phyloP scores from a whole-genome alignment of 2,113 vertebrate species.

The Lycaon pictus region DNA sequence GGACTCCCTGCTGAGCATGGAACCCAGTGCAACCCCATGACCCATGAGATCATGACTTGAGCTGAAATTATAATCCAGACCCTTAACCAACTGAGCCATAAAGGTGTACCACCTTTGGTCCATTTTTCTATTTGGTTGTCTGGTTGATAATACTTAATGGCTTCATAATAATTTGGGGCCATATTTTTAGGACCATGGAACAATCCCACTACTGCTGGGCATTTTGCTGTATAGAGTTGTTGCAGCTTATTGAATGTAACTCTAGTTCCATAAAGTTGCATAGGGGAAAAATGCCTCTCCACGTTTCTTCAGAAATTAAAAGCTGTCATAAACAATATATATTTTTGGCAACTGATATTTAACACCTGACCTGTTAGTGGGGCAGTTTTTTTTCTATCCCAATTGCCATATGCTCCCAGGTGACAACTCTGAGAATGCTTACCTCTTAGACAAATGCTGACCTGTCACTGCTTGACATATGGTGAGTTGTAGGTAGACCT shows the following conservation, averaged over 20 bases:
- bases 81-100: background rate
- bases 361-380: constrained; percentile 68
- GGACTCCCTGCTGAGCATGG: background rate
- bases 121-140: background rate
- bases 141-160: background rate
- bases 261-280: background rate
- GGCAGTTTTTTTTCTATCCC: constrained; percentile 38
- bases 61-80: background rate
- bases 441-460: constrained; percentile 53
- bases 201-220: background rate
- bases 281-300: background rate
- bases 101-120: background rate
- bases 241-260: background rate
- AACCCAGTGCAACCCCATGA: background rate
- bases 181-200: background rate
- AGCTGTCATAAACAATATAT: constrained; percentile 53
- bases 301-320: constrained; percentile 35
- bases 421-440: constrained; percentile 46
- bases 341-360: constrained; percentile 71
- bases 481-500: constrained; percentile 62
- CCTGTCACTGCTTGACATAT: constrained; percentile 69
- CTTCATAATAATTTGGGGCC: background rate
- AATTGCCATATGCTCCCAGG: constrained; percentile 70
- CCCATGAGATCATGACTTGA: background rate
- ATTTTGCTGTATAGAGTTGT: background rate